phyloP scores from a whole-genome alignment of 64 coral and sea anemone genomes.

The Cladopsammia gracilis region DNA sequence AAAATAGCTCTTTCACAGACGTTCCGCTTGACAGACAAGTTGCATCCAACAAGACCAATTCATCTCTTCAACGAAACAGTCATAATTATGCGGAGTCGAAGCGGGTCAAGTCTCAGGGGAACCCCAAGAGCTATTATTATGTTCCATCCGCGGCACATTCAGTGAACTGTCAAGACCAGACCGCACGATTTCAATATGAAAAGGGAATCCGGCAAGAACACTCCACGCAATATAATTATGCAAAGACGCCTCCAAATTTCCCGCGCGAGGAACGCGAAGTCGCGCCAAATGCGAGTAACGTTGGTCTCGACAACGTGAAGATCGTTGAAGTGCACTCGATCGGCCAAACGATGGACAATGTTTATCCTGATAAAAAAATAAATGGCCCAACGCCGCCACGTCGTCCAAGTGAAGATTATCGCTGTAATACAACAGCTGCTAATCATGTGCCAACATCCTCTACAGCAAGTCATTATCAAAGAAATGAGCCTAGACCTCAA shows the following conservation, averaged over 20 bases:
- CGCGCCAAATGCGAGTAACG: constrained; percentile 24
- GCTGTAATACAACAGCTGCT: neutral
- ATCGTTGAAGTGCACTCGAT: constrained; percentile 81
- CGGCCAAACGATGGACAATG: neutral
- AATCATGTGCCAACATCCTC: neutral
- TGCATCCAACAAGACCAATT: constrained; percentile 27
- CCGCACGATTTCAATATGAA: constrained; percentile 59
- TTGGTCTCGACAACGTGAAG: constrained; percentile 75
- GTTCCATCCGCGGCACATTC: neutral
- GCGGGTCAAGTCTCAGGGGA: constrained; percentile 66
- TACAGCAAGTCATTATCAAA: neutral
- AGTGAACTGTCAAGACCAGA: constrained; percentile 34
- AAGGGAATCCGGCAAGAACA: constrained; percentile 26
- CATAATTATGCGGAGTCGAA: constrained; percentile 23
- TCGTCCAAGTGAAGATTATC: constrained; percentile 12
- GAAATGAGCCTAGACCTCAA: constrained; percentile 11
- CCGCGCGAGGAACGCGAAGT: constrained; percentile 54
- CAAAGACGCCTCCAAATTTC: constrained; percentile 1
- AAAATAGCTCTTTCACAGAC: neutral
- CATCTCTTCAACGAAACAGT: constrained; percentile 25
- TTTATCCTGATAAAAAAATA: constrained; percentile 44
- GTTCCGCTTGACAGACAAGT: constrained; percentile 36
- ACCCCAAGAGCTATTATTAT: constrained; percentile 22
- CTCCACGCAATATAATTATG: constrained; percentile 49
- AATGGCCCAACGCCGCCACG: constrained; percentile 2